phyloP scores from a whole-genome alignment of 2,797 vertebrate genomes.

The Epinephelus coioides region DNA sequence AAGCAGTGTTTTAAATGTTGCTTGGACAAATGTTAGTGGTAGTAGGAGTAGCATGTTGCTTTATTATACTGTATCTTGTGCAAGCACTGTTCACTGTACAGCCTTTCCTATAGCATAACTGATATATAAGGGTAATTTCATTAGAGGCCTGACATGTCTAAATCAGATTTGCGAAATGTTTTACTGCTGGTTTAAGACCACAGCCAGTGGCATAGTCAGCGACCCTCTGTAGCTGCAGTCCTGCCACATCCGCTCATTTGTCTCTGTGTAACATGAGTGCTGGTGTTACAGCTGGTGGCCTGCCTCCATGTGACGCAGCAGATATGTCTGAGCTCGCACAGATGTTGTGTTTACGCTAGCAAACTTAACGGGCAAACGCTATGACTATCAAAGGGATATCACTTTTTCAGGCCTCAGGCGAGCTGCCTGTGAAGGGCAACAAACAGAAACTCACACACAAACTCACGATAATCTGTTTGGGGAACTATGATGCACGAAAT shows the following conservation, averaged over 20 bases:
- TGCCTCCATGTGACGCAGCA: conserved; percentile 34
- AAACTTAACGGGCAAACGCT: background rate
- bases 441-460: conserved; percentile 7
- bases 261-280: conserved; percentile 33
- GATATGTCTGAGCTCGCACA: conserved; percentile 23
- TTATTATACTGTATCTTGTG: background rate
- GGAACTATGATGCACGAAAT: conserved; percentile 12
- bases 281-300: conserved; percentile 18
- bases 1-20: background rate
- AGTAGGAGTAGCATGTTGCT: background rate
- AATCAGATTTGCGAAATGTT: conserved; percentile 26
- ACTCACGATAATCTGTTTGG: background rate
- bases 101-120: background rate
- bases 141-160: conserved; percentile 7
- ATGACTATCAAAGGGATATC: conserved; percentile 24
- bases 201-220: background rate
- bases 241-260: conserved; percentile 2
- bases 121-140: background rate
- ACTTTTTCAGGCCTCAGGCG: conserved; percentile 8
- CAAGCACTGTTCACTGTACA: background rate
- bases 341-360: conserved; percentile 4
- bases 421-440: conserved; percentile 10
- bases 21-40: too few relatives aligned
- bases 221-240: conserved; percentile 8
- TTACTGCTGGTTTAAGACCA: background rate